A percentile compares a stretch with the other conserved stretches of the same genome.
These are phyloP conservation scores for Loriculus beryllinus DNA, from an alignment of 2,797 vertebrate genomes.

Conservation along the genomic window DNA sequence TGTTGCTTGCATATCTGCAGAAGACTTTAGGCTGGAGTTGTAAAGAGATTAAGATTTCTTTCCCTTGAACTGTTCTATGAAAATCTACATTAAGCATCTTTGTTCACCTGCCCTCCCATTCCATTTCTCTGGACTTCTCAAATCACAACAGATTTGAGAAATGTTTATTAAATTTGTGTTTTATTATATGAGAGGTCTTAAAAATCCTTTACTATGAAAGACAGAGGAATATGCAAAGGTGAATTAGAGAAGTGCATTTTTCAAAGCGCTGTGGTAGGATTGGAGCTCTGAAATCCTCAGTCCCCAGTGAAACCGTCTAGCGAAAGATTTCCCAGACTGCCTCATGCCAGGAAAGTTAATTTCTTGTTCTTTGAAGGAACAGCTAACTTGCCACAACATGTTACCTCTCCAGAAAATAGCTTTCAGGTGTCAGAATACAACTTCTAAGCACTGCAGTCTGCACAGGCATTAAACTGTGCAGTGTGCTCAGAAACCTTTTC, in stretches of 20 bases:
- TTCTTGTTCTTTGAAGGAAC: constrained; percentile 49
- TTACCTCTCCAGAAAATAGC: constrained; percentile 46
- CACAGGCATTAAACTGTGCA: not conserved
- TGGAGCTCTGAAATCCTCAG: not conserved
- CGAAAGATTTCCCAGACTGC: not conserved
- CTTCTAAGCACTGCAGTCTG: not conserved
- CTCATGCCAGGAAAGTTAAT: constrained; percentile 19
- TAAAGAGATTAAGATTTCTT: constrained; percentile 35
- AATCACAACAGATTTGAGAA: not conserved
- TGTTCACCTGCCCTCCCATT: constrained; percentile 5
- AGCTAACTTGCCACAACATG: constrained; percentile 28
- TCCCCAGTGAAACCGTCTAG: not conserved
- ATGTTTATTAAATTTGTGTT: not conserved
- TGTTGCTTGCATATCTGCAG: not conserved
- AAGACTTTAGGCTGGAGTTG: constrained; percentile 39
- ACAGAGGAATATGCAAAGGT: constrained; percentile 7
- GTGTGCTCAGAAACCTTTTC: constrained; percentile 16
- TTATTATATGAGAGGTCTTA: not conserved
- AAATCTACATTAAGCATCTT: not conserved
- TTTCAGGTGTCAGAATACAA: not conserved
- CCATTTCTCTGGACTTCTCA: constrained; percentile 3
- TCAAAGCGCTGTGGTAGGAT: not conserved
- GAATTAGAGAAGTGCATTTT: constrained; percentile 17
- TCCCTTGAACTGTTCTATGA: not conserved
- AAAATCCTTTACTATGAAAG: not conserved